Evolutionary conservation across 2,888 invertebrate genomes (phyloP).

Genomic region (Brachypterus glaber): DNA sequence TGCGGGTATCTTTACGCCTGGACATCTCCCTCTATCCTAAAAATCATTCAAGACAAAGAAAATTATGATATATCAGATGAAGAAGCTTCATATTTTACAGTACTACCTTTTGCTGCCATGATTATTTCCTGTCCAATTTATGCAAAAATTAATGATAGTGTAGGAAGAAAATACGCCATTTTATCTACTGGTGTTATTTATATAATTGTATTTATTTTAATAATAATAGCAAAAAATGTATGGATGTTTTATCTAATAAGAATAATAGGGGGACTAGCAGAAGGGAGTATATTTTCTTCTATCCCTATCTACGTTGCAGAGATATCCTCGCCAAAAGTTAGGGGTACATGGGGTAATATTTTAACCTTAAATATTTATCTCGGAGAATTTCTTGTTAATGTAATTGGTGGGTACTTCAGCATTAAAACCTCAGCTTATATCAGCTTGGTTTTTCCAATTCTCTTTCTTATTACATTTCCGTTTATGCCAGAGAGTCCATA

Average conservation of each 20-base stretch:
- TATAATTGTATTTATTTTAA: conserved; percentile 24
- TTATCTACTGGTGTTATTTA: conserved; percentile 28
- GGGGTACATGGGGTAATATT: conserved; percentile 29
- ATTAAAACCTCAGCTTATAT: conserved; percentile 45
- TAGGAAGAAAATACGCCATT: conserved; percentile 30
- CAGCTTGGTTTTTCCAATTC: conserved; percentile 47
- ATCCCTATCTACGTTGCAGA: conserved; percentile 28
- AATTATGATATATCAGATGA: conserved; percentile 29
- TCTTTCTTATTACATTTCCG: conserved; percentile 46
- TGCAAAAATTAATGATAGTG: conserved; percentile 26
- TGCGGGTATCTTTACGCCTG: too few species aligned
- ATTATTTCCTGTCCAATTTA: conserved; percentile 25
- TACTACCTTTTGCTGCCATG: conserved; percentile 29
- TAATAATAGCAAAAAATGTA: conserved; percentile 23
- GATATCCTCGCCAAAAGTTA: conserved; percentile 25
- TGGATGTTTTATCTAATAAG: conserved; percentile 30
- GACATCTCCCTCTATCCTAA: conserved; percentile 34
- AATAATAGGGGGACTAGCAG: conserved; percentile 26
- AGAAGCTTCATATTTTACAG: conserved; percentile 32
- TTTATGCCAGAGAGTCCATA: conserved; percentile 49
- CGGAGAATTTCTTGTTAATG: conserved; percentile 33
- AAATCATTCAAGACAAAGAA: conserved; percentile 27
- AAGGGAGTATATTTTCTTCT: conserved; percentile 24
- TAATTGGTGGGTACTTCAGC: conserved; percentile 47
- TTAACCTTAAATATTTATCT: conserved; percentile 23